A percentile compares a stretch with the other conserved stretches of the same genome.
phyloP scores from a whole-genome alignment of 2,113 vertebrate genomes.

The Hypocryptadius cinnamomeus region DNA sequence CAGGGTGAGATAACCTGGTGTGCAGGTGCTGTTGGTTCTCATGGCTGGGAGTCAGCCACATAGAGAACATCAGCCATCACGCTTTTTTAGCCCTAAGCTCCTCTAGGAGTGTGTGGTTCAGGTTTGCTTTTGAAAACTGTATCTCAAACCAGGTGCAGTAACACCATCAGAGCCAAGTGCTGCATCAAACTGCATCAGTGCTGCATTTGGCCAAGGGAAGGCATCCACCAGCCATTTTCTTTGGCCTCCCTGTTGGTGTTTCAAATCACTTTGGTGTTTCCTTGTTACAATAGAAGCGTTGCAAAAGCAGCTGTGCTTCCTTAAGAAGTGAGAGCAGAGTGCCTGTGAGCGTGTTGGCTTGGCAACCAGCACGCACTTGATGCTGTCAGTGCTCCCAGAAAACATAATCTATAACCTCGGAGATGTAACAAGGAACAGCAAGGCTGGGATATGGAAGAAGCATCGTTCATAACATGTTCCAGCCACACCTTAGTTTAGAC shows the following conservation, averaged over 20 bases:
- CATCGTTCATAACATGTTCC: neutral
- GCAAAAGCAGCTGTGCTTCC: neutral
- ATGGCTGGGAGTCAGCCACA: neutral
- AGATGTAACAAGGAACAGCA: neutral
- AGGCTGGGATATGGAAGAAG: neutral
- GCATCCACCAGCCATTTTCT: neutral
- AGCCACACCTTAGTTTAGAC: neutral
- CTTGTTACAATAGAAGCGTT: neutral
- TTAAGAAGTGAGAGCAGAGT: neutral
- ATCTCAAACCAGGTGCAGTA: neutral
- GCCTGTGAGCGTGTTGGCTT: neutral
- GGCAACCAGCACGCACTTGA: neutral
- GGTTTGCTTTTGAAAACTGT: neutral
- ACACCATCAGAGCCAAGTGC: neutral
- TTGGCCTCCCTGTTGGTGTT: neutral
- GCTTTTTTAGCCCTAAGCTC: neutral
- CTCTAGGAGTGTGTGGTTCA: neutral
- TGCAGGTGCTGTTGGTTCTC: neutral
- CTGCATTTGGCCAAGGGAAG: neutral
- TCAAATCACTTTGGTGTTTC: neutral
- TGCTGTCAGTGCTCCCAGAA: neutral
- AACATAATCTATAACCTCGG: neutral
- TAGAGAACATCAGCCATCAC: neutral
- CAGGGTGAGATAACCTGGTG: neutral
- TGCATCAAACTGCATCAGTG: fast-evolving